Base-by-base conservation (phyloP, 2,797 vertebrate genomes). In the Calcarius lapponicus region DNA sequence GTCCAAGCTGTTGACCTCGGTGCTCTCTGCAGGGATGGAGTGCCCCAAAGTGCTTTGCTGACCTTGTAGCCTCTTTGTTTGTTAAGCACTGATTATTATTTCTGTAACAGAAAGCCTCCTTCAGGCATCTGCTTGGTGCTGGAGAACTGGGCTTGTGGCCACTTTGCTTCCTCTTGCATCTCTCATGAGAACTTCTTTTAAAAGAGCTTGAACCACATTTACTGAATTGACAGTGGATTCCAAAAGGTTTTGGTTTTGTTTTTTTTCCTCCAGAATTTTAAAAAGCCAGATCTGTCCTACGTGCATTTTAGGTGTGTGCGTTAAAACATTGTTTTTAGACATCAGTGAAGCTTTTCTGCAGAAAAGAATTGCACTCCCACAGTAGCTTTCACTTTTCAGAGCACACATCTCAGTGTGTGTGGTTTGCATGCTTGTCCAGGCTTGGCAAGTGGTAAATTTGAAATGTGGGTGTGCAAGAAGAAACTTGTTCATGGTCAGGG, bases 1-100 rank as follows among this genome's bases (percentile, higher is more conserved):
- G 56, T 66, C 74, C 86, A 82, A 92, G 67, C 81, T 53, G 71
- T 73, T 93, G 74, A 87, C 74, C 94, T 91, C 71, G n/a, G 64
- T 28, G 50, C 43, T 91, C 8, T 1, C 21, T 70, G 54, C n/a
- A 34, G 47, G 56, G n/a, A 34, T 71, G n/a, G 26, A 64, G 64
- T 60, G 64, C n/a, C 65, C 64, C 48, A 34, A 31, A 69, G 51
- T 58, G 71, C 65, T 69, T 58, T 86, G 58, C 54, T 90, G 81
- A 78, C 71, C 72, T 80, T 80, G 40, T 31, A 25, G 36, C 28
- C 38, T 82, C 51, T 86, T 86, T 84, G 70, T 90, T 92, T 88
- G 40, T 87, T 29, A 56, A 76, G 80, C 58, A 43, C 51, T 84
- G 66, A 14, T 17, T 25, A 54, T 75, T 65, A 22, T 28, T 88